Base-by-base conservation (phyloP, 2,113 vertebrate species). In the Etheostoma spectabile region DNA sequence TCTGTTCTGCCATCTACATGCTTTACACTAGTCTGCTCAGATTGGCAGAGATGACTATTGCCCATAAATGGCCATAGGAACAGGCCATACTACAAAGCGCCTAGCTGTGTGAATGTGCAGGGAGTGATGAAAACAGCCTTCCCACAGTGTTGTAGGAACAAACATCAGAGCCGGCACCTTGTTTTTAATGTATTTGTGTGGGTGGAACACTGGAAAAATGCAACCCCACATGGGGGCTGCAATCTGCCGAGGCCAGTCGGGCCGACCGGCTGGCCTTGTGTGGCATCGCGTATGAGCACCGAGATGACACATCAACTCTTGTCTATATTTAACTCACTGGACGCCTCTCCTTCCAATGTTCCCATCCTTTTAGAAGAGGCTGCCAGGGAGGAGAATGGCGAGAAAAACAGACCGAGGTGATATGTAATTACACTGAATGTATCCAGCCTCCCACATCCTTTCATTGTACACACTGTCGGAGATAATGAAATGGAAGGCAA, bases 281-380 rank as follows among this genome's bases (percentile, higher is more conserved):
- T 77, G 82, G 82, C 88, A 87, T 81, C 79, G 48, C 81, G 82
- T 82, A 88, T 35, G 62, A 89, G 85, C 78, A 86, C 76, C 60
- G 33, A 73, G 79, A 92, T 91, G 91, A 93, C 89, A 89, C 93
- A 92, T 89, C 86, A 82, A 87, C 82, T 80, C 80, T 68, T 6
- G 67, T 87, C 91, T 93, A 93, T 89, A 89, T 93, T 93, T 94
- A 94, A 90, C 89, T 85, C 83, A 38, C 86, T 90, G 87, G 85
- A 92, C 51, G n/a, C 59, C 65, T 89, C 88, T 83, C 70, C 80
- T 74, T 87, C 88, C 88, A 92, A 82, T 82, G 91, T 87, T 91
- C 83, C 87, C 83, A 85, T 93, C 86, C 71, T 85, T 94, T 92
- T 66, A 83, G 80, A 68, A 76, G 67, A 92, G 81, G 72, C 87